Base-by-base conservation (phyloP, 2,888 invertebrate genomes). In the Chironomus riparius region DNA sequence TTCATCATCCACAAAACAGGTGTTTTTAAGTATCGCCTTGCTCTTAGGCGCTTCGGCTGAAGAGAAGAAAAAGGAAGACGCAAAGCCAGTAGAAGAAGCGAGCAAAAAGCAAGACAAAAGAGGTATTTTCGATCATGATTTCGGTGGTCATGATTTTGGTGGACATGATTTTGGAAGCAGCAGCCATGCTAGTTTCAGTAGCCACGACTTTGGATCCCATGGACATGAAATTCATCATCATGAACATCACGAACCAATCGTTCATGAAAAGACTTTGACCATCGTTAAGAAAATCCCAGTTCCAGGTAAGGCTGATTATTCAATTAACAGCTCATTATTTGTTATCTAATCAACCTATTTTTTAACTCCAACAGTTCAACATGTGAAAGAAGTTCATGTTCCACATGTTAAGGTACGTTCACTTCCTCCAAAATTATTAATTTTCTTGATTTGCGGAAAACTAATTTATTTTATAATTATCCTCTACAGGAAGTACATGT, bases 31-130 rank as follows among this genome's bases (percentile, higher is more conserved):
- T 56, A 61, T 76, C 7, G 76, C 76, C 68, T 69, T 61, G 68
- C 68, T 75, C 6, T 21, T 68, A 38, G 76, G 68, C 68, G 76
- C 47, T 61, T 56, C 56, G 38, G 76, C 76, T 5, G 76, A 76
- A 13, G 76, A 76, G 50, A n/a, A n/a, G n/a, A 22, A 15, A 10
- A 76, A 69, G 21, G 76, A 76, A 48, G 76, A 76, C 15, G 18
- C 62, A 56, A 76, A 76, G 56, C 38, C 76, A 7, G 69, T 69
- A 7, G 76, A 76, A 47, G 90, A 76, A 47, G 90, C 90, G 78
- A 69, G 69, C 69, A 91, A 91, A 81, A 90, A 91, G 79, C 90
- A 91, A 82, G 91, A 91, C 79, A 92, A 92, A 82, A 88, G 92
- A 80, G 92, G 92, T 76, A 84, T 92, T 77, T 65, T 61, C 21